Evolutionary conservation across 23 tunicate species (phyloP), one percentile per base, ranked within the genome.

Genomic region (Corella eumyota): DNA sequence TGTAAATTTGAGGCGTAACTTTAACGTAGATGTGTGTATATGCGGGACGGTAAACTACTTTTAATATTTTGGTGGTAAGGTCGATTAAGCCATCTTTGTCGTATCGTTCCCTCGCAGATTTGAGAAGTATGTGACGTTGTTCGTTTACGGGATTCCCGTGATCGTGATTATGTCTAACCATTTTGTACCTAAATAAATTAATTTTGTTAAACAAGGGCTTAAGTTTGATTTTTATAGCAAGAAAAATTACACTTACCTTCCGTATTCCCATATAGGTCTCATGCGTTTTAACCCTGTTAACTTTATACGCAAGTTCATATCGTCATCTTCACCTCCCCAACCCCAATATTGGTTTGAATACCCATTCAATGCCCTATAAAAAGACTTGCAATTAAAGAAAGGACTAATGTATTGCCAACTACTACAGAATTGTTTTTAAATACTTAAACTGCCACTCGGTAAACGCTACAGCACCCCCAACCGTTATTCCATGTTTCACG

Each of bases 241-340:
- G 48, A 40, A 15, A 11, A 40, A 40, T 9, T 15, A 40, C 6
- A 9, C 37, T 29, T 54, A 74, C 85, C 85, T 69, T 51, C 85
- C 85, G 34, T 35, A 69, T 5, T 22, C 26, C 17, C 27, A 21
- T 20, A 28, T 34, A 26, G 74, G 74, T 36, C 85, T 50, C 6
- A 35, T 19, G 11, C 74, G 68, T 20, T 45, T 51, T 5, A 78
- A 48, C 6, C 75, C 74, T n/a, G 53, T 29, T 23, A 26, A 30
- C 22, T 51, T 34, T 15, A 78, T 61, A 3, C 85, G 60, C 19
- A 69, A 34, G 34, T 78, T 67, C 85, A 78, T 78, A 52, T 78
- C 85, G 52, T 78, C 85, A 34, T 78, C 85, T 69, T 78, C 85
- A 19, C 85, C 85, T 30, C 85, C 85, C 85, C 85, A 78, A 15